Conservation (phyloP, 1,140 invertebrate species). For the Monochamus saltuarius region DNA sequence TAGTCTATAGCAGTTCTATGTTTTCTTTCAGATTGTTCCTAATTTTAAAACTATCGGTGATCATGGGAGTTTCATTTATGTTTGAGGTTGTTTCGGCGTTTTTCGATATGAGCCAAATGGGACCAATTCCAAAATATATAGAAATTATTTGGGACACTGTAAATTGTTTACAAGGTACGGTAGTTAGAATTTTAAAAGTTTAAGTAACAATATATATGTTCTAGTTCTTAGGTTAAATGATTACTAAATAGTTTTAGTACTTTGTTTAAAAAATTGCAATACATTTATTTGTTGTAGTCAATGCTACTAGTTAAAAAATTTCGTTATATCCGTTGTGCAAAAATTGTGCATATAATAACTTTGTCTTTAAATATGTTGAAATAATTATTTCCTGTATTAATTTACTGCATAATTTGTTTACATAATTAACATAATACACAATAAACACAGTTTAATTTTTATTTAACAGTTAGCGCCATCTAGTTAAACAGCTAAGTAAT, state of each 20-base stretch:
- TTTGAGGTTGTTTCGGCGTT: conserved; percentile 32
- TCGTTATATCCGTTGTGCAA: neutral
- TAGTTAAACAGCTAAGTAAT: too few species aligned
- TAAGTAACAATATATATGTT: neutral
- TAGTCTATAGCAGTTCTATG: neutral
- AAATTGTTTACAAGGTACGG: conserved; percentile 32
- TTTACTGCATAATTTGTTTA: too few species aligned
- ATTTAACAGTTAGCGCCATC: too few species aligned
- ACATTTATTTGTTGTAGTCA: neutral
- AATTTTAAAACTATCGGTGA: conserved; percentile 30
- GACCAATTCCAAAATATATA: conserved; percentile 22
- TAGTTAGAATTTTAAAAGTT: neutral
- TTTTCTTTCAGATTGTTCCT: conserved; percentile 28
- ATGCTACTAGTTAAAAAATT: neutral
- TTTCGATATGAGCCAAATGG: conserved; percentile 23
- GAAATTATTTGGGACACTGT: conserved; percentile 31
- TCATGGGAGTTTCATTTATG: conserved; percentile 32
- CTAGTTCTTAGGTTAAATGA: neutral
- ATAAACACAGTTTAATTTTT: too few species aligned
- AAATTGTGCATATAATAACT: neutral
- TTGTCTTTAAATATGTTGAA: too few species aligned
- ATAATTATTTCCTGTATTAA: too few species aligned
- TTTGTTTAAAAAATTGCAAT: neutral
- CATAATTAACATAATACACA: too few species aligned
- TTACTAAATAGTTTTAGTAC: neutral